phyloP scores from a whole-genome alignment of 2,797 vertebrate genomes.

The Labroides dimidiatus region DNA sequence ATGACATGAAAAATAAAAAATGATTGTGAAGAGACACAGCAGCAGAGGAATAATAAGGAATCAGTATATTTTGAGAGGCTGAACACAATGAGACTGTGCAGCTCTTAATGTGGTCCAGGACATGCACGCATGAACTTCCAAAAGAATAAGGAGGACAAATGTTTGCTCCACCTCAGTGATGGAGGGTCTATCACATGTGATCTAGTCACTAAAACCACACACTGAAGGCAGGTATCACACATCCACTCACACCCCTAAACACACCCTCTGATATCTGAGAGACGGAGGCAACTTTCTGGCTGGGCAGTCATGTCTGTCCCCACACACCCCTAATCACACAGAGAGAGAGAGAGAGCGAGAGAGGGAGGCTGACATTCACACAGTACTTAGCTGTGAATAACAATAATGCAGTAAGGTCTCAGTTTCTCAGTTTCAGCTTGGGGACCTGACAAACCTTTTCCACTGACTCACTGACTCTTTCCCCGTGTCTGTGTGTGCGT shows the following conservation, averaged over 20 bases:
- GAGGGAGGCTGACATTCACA: constrained; percentile 6
- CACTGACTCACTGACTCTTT: constrained; percentile 79
- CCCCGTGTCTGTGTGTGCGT: constrained; percentile 40
- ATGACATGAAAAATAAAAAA: too few relatives aligned
- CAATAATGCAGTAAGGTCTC: constrained; percentile 56
- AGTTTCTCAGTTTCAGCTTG: constrained; percentile 61
- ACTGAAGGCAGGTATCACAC: neutral
- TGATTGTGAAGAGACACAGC: too few relatives aligned
- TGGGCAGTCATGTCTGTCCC: neutral
- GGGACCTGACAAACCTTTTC: constrained; percentile 81
- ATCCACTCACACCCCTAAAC: too few relatives aligned
- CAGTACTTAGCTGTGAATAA: constrained; percentile 37
- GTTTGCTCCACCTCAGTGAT: too few relatives aligned
- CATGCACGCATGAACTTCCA: too few relatives aligned
- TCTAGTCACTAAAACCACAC: too few relatives aligned
- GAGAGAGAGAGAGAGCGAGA: constrained; percentile 6
- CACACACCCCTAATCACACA: constrained; percentile 17
- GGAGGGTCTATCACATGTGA: too few relatives aligned
- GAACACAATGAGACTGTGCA: too few relatives aligned
- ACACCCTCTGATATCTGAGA: constrained; percentile 29
- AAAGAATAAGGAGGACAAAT: too few relatives aligned
- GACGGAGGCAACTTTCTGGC: constrained; percentile 18
- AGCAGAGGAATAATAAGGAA: too few relatives aligned
- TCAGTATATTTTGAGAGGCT: too few relatives aligned
- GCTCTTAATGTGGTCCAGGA: too few relatives aligned